Evolutionary conservation across 1,140 invertebrate species (phyloP).

Genomic region (Zaprionus camerounensis): DNA sequence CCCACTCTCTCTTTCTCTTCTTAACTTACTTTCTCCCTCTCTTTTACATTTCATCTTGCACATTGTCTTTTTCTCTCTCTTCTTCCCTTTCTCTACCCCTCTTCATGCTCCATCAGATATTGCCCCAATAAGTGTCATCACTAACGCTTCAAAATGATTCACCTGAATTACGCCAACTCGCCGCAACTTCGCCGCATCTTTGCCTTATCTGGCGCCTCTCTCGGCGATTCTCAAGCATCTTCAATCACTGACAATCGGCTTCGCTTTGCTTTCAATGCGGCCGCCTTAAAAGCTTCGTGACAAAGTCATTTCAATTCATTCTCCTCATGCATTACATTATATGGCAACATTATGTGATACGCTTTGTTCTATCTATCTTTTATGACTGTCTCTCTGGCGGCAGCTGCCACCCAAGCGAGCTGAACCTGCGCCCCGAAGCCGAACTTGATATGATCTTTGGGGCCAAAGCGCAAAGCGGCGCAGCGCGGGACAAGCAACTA

Average conservation of each 20-base stretch:
- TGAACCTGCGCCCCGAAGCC: not conserved
- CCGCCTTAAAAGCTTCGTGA: constrained; percentile 72
- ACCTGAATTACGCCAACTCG: constrained; percentile 37
- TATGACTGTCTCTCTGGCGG: constrained; percentile 54
- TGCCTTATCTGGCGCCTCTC: constrained; percentile 20
- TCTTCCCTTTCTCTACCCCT: not conserved
- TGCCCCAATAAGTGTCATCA: constrained; percentile 23
- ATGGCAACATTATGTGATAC: constrained; percentile 38
- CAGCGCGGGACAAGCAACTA: constrained; percentile 63
- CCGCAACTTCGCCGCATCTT: not conserved
- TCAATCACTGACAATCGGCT: no score
- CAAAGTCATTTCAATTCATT: constrained; percentile 72
- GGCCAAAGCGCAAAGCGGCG: constrained; percentile 4
- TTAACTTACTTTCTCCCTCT: not conserved
- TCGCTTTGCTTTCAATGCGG: constrained; percentile 2
- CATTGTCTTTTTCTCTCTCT: not conserved
- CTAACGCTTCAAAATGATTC: constrained; percentile 40
- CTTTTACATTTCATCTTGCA: not conserved
- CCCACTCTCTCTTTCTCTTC: not conserved
- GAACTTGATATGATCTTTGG: constrained; percentile 13
- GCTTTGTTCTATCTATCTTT: constrained; percentile 72
- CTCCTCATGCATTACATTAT: constrained; percentile 47
- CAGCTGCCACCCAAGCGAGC: constrained; percentile 73
- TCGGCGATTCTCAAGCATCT: constrained; percentile 34
- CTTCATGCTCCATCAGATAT: not conserved